Evolutionary conservation across 92 coral and sea anemone species (phyloP).

Genomic region (Palythoa grandis): DNA sequence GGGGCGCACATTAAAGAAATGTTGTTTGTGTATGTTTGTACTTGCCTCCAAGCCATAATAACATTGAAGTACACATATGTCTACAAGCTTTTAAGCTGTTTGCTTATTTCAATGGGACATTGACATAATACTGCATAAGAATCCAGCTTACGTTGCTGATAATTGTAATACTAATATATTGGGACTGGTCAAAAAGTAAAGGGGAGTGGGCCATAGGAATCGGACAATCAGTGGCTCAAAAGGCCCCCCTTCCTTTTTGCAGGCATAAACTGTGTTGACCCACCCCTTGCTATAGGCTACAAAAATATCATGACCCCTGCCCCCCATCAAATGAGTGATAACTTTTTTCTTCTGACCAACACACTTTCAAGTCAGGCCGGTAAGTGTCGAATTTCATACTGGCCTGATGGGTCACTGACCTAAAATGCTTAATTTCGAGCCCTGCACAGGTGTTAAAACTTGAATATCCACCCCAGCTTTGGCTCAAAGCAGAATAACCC

Average conservation of each 20-base stretch:
- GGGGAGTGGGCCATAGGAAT: no score
- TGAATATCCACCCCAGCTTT: constrained; percentile 8
- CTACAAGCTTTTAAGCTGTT: constrained; percentile 11
- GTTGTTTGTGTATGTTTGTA: not conserved
- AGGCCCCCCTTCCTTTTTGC: not conserved
- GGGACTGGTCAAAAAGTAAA: not conserved
- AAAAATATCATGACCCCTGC: constrained; percentile 6
- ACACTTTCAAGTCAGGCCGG: not conserved
- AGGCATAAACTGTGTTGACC: not conserved
- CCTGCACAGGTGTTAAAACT: constrained; percentile 6
- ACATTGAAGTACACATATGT: not conserved
- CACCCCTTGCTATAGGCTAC: constrained; percentile 8
- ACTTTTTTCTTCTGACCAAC: constrained; percentile 6
- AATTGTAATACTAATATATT: constrained; percentile 8
- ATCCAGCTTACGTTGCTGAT: not conserved
- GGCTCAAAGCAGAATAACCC: not conserved
- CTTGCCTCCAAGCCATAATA: constrained; percentile 10
- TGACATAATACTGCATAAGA: constrained; percentile 4
- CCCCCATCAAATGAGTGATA: not conserved
- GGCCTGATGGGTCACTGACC: constrained; percentile 4
- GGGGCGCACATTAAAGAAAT: constrained; percentile 2
- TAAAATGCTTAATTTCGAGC: constrained; percentile 4
- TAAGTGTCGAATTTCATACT: constrained; percentile 8
- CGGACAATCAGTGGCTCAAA: not conserved
- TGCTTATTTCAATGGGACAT: constrained; percentile 1